Percentiles rank a stretch among this genome's conserved stretches.
Conservation (phyloP, 37 sponge, comb jelly and placozoan species). For the Eunapius fragilis region DNA sequence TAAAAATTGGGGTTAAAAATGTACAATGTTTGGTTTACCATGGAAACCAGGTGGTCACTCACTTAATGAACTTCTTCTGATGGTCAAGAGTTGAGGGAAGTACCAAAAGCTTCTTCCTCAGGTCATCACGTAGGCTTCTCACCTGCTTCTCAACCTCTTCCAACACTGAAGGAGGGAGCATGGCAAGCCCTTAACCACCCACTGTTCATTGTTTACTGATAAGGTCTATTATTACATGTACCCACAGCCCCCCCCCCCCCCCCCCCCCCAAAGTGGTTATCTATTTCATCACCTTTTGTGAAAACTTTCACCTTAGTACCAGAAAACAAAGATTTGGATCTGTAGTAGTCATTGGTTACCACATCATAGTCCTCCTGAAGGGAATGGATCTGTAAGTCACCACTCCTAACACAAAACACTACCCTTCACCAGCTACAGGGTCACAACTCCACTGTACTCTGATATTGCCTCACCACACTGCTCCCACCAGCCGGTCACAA, state of each 20-base stretch:
- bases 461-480: not conserved
- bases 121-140: conserved; percentile 54
- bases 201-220: too few relatives aligned
- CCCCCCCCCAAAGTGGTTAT: not conserved
- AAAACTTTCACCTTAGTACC: conserved; percentile 89
- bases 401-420: not conserved
- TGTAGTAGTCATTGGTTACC: conserved; percentile 90
- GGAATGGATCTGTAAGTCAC: not conserved
- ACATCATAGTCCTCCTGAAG: conserved; percentile 85
- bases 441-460: too few relatives aligned
- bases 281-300: conserved; percentile 58
- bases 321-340: conserved; percentile 84
- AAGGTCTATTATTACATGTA: too few relatives aligned
- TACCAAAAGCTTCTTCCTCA: conserved; percentile 57
- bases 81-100: conserved; percentile 81
- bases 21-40: not conserved
- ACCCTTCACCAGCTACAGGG: not conserved
- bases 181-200: too few relatives aligned
- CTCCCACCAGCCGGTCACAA: not conserved
- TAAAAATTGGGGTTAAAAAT: too few relatives aligned
- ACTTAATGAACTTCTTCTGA: conserved; percentile 91
- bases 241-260: not conserved
- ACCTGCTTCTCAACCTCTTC: conserved; percentile 84
- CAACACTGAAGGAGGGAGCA: conserved; percentile 51
- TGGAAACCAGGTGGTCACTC: not conserved